Base-by-base conservation (phyloP, 2,797 vertebrate species). In the Poeciliopsis infans region DNA sequence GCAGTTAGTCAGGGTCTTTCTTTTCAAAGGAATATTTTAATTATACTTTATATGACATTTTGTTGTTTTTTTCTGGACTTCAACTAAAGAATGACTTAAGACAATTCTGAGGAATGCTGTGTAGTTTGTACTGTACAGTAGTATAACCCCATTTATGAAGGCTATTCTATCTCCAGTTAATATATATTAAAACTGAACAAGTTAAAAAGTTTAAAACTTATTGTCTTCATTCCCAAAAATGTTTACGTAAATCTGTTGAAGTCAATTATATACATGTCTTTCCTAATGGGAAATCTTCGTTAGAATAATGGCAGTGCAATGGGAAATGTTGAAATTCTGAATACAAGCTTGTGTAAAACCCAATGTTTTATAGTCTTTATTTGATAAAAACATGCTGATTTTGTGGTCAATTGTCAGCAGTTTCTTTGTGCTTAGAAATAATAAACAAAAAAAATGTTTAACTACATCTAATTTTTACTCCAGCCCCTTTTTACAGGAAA, bases 1-100 rank as follows among this genome's bases (percentile, higher is more conserved):
- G 86, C 84, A 61, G 31, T 61, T 43, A 47, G 3, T 64, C n/a
- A 82, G 75, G 79, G 80, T 74, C 84, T 74, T n/a, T 66, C 15
- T 61, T 75, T 41, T 11, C 10, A 39, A n/a, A 15, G 1, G 33
- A 28, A 16, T 28, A 46, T 10, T 61, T 39, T 51, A 49, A 7
- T 73, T 53, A 51, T 53, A 70, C 39, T 12, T 69, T 69, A 45
- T 43, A 15, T 15, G 7, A 41, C 20, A 68, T 12, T 70, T 45
- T n/a, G 25, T 6, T 23, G 33, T 68, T 68, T 39, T 39, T 68
- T 25, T 25, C 36, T 39, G 5, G 4, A 39, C 3, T 39, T 69
- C 39, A 43, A 15, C 66, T 69, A 43, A 25, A 7, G 23, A n/a
- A 69, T 43, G 20, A 23, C 20, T 23, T 23, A 51, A 23, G 49